phyloP scores from a whole-genome alignment of 2,113 vertebrate species.

The Heterocephalus glaber region DNA sequence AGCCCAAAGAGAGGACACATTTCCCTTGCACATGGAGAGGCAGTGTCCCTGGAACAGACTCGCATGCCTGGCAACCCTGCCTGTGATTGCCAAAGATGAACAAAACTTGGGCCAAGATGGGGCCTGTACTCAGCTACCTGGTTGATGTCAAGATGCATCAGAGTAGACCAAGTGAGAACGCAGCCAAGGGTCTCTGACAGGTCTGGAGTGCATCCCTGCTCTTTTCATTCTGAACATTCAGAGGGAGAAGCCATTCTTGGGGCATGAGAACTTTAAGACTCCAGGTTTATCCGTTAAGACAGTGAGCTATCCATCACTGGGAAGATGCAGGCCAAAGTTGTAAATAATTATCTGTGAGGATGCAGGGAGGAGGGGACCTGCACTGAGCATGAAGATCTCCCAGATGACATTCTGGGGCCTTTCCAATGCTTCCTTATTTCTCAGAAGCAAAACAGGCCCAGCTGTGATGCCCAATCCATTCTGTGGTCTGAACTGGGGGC shows the following conservation, averaged over 20 bases:
- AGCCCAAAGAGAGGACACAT: background rate
- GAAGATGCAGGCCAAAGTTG: background rate
- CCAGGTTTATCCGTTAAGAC: background rate
- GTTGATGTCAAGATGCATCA: background rate
- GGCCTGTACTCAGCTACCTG: constrained; percentile 5
- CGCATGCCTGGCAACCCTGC: constrained; percentile 44
- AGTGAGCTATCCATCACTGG: background rate
- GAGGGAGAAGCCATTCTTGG: background rate
- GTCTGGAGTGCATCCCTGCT: background rate
- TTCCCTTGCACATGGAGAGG: background rate
- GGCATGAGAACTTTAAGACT: background rate
- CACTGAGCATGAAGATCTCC: background rate
- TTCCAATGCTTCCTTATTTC: background rate
- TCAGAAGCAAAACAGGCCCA: background rate
- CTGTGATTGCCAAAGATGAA: constrained; percentile 70
- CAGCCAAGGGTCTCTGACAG: background rate
- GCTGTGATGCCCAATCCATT: background rate
- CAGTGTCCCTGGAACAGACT: background rate
- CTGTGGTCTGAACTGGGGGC: background rate
- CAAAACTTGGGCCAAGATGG: constrained; percentile 69
- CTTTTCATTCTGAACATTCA: background rate
- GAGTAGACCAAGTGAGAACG: background rate
- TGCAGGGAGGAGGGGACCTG: fast-evolving
- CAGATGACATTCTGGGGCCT: no score
- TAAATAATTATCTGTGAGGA: background rate